Conservation (phyloP, 2,888 invertebrate species). For the Cataglyphis rosenhaueri region DNA sequence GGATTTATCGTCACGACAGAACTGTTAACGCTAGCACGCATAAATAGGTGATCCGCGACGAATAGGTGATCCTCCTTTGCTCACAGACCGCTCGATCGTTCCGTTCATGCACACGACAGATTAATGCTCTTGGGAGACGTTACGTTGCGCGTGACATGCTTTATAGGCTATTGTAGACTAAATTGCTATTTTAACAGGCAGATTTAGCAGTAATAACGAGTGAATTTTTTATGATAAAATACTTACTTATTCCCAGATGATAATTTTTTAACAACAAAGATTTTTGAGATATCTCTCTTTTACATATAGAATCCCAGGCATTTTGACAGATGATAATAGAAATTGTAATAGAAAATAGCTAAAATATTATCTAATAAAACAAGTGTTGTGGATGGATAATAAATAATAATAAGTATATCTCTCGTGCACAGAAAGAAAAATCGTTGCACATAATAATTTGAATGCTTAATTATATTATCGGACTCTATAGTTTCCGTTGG, state of each 20-base stretch:
- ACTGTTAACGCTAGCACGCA: constrained; percentile 53
- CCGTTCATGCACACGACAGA: constrained; percentile 48
- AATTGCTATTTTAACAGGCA: constrained; percentile 15
- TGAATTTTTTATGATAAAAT: background rate
- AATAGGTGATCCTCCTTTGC: constrained; percentile 49
- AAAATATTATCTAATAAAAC: constrained; percentile 9
- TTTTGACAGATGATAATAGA: background rate
- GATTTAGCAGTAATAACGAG: constrained; percentile 1
- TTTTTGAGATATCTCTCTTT: background rate
- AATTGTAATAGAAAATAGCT: background rate
- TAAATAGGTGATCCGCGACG: constrained; percentile 63
- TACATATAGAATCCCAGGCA: background rate
- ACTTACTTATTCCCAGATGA: background rate
- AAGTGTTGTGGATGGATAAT: background rate
- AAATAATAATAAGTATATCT: background rate
- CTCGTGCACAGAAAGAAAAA: too few relatives aligned
- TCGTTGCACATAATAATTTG: background rate
- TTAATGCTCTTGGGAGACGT: constrained; percentile 45
- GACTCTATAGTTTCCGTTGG: background rate
- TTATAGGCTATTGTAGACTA: constrained; percentile 37
- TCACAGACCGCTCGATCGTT: constrained; percentile 58
- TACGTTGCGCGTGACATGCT: constrained; percentile 27
- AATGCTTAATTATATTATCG: constrained; percentile 26
- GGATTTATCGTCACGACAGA: constrained; percentile 64
- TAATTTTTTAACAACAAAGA: background rate